Base-by-base conservation (phyloP, 2,797 vertebrate species). In the Cetoscarus ocellatus region DNA sequence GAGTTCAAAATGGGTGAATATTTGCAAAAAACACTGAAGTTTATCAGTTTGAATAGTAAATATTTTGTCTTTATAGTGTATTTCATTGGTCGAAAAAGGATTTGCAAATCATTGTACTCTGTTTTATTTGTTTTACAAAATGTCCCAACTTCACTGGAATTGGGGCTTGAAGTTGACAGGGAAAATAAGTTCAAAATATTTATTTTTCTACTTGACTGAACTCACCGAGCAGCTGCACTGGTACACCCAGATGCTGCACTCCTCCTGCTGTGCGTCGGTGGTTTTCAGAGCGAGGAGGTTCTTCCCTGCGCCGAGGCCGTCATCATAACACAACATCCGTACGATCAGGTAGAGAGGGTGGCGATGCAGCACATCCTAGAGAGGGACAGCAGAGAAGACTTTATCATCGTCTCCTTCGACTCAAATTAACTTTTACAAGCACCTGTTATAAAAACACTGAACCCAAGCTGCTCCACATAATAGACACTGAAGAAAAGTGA, bases 261-360 rank as follows among this genome's bases (percentile, higher is more conserved):
- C 95, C 70, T 96, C 93, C 18, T 96, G 95, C 70, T 94, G 84
- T 8, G 92, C 79, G 10, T 98, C 96, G 0, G 97, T 97, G 84
- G 97, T 99, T 89, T 97, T 98, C 79, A 99, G 92, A 40, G 96
- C 98, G 82, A 99, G 86, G 54, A 99, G 93, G 91, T 97, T 98
- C 84, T 94, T 98, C 17, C 98, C 98, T 1, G 97, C 95, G 1
- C 97, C 97, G 42, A 99, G 93, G 5, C 98, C 98, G 0, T 99
- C 98, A 0, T 99, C 98, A 0, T 99, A 99, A 77, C 98, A 98
- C 85, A 99, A 93, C 97, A 99, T 98, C 13, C 96, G 94, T 51
- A 99, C 94, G 6, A 99, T 97, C 70, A 99, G 85, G 88, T 97
- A 98, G 8, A 99, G 95, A 0, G 97, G 96, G 1, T 99, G 97